Base-by-base conservation (phyloP, 2,113 vertebrate species). In the Gavialis gangeticus region DNA sequence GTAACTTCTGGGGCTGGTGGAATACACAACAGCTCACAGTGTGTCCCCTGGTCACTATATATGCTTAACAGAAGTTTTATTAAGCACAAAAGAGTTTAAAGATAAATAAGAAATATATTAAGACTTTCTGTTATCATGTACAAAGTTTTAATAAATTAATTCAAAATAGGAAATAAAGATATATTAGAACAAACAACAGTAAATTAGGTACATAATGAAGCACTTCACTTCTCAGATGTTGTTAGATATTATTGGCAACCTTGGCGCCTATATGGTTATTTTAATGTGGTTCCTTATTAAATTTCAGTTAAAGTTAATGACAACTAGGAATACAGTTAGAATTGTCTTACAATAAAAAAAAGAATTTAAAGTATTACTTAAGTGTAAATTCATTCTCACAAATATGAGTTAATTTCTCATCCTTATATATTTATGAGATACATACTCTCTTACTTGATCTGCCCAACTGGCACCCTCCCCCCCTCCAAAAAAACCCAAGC, bases 341-440 rank as follows among this genome's bases (percentile, higher is more conserved):
- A 71, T 5, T 12, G 37, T 86, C 93, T 60, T 81, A 19, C 73
- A 79, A 93, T 79, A 58, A n/a, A 81, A 79, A 94, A n/a, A 86
- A 82, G 27, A 8, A 16, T 79, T 37, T 71, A 37, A 37, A 71
- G 34, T 86, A 59, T 93, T 93, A 4, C 30, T 96, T 22, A 56
- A 84, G 67, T 84, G 10, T 22, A 4, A 34, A 63, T 90, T 84
- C 11, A 73, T 95, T 79, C 62, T 84, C 16, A 46, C 17, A 75
- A 83, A 92, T 54, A 30, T 75, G 84, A 94, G 75, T 2, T 24
- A 75, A 89, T 30, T 62, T 85, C 56, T 9, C 9, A 60, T 11
- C 4, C 11, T 87, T 46, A 13, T 73, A 75, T 66, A 30, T 60
- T 37, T 60, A 60, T 37, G 14, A 59, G 34, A 34, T 79, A 14